Evolutionary conservation across 1,140 invertebrate genomes (phyloP).

Genomic region (Zaprionus ghesquierei): DNA sequence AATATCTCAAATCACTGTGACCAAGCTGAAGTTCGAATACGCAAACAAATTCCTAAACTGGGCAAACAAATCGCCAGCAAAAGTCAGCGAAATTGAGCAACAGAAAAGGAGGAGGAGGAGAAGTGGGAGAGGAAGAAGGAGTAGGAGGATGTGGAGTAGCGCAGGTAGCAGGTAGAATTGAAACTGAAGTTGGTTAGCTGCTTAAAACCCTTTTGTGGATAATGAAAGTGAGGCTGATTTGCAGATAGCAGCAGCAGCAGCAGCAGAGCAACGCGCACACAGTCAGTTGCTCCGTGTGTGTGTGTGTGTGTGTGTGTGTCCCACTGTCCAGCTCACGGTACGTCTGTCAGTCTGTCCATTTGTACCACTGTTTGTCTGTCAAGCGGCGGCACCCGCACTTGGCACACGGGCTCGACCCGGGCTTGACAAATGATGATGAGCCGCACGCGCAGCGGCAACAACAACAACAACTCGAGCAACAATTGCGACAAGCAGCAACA

Average conservation of each 20-base stretch:
- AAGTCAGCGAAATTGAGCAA: conserved; percentile 44
- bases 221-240: conserved; percentile 36
- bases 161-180: not conserved
- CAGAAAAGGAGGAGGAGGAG: conserved; percentile 12
- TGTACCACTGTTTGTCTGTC: not conserved
- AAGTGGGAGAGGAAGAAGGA: no score
- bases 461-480: conserved; percentile 17
- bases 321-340: not conserved
- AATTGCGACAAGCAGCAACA: conserved; percentile 8
- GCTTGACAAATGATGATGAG: conserved; percentile 47
- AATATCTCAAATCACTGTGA: no score
- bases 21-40: no score
- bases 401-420: not conserved
- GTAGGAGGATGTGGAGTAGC: not conserved
- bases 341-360: not conserved
- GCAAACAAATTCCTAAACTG: no score
- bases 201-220: conserved; percentile 38
- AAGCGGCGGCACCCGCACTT: conserved; percentile 31
- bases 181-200: not conserved
- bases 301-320: not conserved
- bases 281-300: not conserved
- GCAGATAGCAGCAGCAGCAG: conserved; percentile 40
- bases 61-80: conserved; percentile 42
- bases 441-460: conserved; percentile 35
- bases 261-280: not conserved